Conservation (phyloP, 2,888 invertebrate genomes). For the Adelognathus sp. region DNA sequence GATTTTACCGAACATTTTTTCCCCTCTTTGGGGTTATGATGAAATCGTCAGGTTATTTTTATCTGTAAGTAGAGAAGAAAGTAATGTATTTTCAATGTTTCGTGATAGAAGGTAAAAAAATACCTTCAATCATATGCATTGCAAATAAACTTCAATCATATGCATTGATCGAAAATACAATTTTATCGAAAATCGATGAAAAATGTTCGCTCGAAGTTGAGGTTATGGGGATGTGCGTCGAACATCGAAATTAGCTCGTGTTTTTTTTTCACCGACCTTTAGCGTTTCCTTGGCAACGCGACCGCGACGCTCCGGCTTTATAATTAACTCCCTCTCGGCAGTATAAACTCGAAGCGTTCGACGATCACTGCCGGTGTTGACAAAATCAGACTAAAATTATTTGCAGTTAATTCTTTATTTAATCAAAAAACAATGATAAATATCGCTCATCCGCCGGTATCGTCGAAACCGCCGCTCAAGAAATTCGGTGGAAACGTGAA, state of each 20-base stretch:
- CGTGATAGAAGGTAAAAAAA: no score
- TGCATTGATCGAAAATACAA: no score
- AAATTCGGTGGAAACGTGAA: conserved; percentile 34
- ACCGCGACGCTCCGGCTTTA: background rate
- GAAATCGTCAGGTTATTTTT: no score
- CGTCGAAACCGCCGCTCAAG: conserved; percentile 65
- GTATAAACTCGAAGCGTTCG: background rate
- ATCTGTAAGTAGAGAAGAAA: no score
- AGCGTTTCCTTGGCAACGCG: background rate
- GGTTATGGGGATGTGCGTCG: background rate
- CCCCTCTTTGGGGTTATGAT: no score
- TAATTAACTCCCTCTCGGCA: background rate
- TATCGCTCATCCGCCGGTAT: conserved; percentile 66
- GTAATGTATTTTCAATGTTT: no score
- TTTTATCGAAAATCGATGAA: no score
- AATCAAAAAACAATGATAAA: conserved; percentile 61
- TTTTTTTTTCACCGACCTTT: background rate
- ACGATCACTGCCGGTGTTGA: background rate
- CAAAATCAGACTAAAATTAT: conserved; percentile 9
- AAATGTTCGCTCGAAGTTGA: background rate
- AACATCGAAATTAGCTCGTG: background rate
- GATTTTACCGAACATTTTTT: no score
- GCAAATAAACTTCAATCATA: no score
- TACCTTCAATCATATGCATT: no score
- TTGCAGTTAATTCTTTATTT: background rate